These are phyloP conservation scores for Recurvirostra avosetta DNA, from an alignment of 2,113 vertebrate genomes.

Conservation along the genomic window DNA sequence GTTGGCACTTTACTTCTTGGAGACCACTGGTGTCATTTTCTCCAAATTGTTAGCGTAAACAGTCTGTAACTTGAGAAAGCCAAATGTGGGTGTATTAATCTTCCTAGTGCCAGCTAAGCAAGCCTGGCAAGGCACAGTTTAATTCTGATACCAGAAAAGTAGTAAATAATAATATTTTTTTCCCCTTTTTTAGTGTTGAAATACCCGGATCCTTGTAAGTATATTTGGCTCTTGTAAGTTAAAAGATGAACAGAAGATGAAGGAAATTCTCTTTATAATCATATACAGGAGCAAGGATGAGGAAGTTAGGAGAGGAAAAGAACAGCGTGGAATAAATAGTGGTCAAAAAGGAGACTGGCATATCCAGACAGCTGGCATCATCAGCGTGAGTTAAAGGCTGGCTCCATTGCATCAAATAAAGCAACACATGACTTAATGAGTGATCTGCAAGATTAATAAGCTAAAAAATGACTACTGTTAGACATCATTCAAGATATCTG, in stretches of 20 bases:
- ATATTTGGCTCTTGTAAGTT: conserved; percentile 11
- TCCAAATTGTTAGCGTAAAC: conserved; percentile 67
- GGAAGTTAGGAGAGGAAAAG: background rate
- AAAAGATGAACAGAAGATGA: background rate
- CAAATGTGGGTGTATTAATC: conserved; percentile 64
- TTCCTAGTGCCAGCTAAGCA: conserved; percentile 61
- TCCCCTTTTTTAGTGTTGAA: background rate
- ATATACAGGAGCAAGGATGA: background rate
- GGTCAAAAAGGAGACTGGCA: background rate
- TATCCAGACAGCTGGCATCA: background rate
- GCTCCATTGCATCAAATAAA: background rate
- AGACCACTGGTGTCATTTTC: conserved; percentile 66
- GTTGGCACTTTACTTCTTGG: conserved; percentile 61
- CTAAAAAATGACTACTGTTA: background rate
- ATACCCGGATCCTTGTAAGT: background rate
- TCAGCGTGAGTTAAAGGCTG: background rate
- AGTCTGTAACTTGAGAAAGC: conserved; percentile 62
- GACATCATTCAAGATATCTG: background rate
- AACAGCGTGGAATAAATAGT: background rate
- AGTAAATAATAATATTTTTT: background rate
- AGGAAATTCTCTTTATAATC: background rate
- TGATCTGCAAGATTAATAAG: background rate
- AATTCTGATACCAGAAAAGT: conserved; percentile 43
- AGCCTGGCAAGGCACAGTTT: conserved; percentile 43
- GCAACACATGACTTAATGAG: background rate